Evolutionary conservation across 2,888 invertebrate species (phyloP).

Genomic region (Patella ulyssiponensis): DNA sequence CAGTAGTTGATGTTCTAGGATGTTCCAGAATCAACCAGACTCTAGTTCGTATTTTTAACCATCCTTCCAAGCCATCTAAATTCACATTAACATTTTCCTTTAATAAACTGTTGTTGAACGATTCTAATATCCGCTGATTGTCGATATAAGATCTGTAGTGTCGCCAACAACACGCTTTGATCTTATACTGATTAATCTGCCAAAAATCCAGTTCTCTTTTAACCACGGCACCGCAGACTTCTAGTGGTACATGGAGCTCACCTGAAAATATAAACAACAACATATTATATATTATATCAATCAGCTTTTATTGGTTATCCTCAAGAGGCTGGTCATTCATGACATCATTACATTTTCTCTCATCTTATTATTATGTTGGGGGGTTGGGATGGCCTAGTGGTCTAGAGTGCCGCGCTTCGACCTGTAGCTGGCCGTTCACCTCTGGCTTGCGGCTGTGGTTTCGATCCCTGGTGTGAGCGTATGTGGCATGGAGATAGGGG

Average conservation of each 20-base stretch:
- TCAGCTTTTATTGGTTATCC: too few relatives aligned
- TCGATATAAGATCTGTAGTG: conserved; percentile 68
- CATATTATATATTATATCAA: too few relatives aligned
- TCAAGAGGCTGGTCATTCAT: too few relatives aligned
- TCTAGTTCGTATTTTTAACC: conserved; percentile 62
- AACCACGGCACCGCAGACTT: conserved; percentile 71
- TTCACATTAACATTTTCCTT: conserved; percentile 61
- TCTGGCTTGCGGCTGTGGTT: too few relatives aligned
- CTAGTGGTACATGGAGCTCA: conserved; percentile 70
- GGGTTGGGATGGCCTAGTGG: too few relatives aligned
- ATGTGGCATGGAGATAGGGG: too few relatives aligned
- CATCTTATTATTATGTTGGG: too few relatives aligned
- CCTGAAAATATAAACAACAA: conserved; percentile 49
- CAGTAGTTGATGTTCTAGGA: conserved; percentile 66
- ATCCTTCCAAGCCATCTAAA: conserved; percentile 56
- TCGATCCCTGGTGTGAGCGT: too few relatives aligned
- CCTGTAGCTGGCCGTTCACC: too few relatives aligned
- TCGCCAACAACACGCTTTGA: conserved; percentile 70
- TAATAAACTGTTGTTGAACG: conserved; percentile 64
- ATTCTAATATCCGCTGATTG: conserved; percentile 66
- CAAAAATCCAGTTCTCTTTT: conserved; percentile 70
- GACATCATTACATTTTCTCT: too few relatives aligned
- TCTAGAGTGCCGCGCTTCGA: too few relatives aligned
- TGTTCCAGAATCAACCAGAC: conserved; percentile 70
- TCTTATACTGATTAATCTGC: conserved; percentile 68